A percentile compares a stretch with the other conserved stretches of the same genome.
phyloP scores from a whole-genome alignment of 2,888 invertebrate genomes.

The Tenthredo amoena region DNA sequence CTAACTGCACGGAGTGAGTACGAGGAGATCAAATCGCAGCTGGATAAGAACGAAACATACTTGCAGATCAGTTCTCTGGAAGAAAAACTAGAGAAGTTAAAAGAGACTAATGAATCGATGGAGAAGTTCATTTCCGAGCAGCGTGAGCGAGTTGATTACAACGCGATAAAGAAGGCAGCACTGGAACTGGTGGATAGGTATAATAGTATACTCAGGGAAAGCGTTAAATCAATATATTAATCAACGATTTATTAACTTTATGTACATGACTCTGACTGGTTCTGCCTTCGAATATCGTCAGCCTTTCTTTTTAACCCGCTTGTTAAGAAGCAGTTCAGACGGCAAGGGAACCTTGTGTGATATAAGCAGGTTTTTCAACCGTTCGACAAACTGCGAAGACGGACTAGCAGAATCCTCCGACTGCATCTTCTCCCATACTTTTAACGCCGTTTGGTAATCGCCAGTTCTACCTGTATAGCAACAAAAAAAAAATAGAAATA shows the following conservation, averaged over 20 bases:
- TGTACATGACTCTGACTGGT: constrained; percentile 13
- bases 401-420: constrained; percentile 71
- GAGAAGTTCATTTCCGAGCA: constrained; percentile 85
- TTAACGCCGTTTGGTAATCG: constrained; percentile 70
- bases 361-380: constrained; percentile 72
- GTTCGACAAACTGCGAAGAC: constrained; percentile 71
- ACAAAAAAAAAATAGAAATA: constrained; percentile 68
- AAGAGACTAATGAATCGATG: constrained; percentile 84
- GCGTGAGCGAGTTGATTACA: constrained; percentile 85
- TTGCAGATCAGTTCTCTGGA: constrained; percentile 85
- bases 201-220: constrained; percentile 80
- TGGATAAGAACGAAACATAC: constrained; percentile 87
- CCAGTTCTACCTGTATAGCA: constrained; percentile 72
- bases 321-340: constrained; percentile 73
- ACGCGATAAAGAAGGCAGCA: constrained; percentile 82
- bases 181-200: constrained; percentile 80
- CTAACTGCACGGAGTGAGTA: constrained; percentile 79
- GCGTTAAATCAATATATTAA: constrained; percentile 65
- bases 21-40: constrained; percentile 79
- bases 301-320: constrained; percentile 69
- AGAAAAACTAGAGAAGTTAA: constrained; percentile 84
- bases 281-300: constrained; percentile 23
- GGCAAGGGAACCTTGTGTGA: constrained; percentile 75
- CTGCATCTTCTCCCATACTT: constrained; percentile 73
- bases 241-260: constrained; percentile 19